These are phyloP conservation scores for Molothrus aeneus DNA, from an alignment of 2,797 vertebrate genomes.

Conservation along the genomic window DNA sequence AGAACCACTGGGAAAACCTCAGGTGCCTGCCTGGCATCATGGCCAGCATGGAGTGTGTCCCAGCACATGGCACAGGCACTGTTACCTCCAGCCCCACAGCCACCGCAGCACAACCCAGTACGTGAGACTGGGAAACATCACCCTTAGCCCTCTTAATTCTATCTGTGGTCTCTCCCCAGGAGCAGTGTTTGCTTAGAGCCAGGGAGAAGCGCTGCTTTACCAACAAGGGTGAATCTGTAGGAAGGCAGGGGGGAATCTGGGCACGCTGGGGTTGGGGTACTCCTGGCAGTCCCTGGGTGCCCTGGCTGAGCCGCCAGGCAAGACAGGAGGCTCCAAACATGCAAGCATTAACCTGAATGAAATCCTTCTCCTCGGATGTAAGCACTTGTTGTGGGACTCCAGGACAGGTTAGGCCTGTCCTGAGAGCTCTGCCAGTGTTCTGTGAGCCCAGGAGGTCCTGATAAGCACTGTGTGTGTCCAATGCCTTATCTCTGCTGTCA, in stretches of 20 bases:
- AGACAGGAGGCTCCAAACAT: background rate
- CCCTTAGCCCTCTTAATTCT: background rate
- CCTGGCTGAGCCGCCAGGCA: background rate
- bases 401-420: background rate
- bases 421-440: background rate
- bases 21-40: background rate
- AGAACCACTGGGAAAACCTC: background rate
- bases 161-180: background rate
- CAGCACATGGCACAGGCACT: background rate
- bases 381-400: background rate
- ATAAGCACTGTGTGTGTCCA: accelerated
- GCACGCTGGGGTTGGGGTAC: accelerated
- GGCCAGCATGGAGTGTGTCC: background rate
- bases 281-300: background rate
- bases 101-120: accelerated
- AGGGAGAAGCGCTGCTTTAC: background rate
- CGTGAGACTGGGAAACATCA: background rate
- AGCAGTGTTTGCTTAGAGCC: background rate
- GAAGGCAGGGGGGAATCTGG: background rate
- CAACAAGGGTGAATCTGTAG: background rate
- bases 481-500: background rate
- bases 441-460: background rate
- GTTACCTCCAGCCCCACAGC: background rate
- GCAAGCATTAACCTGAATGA: background rate
- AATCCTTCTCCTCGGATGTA: background rate